Evolutionary conservation across 2,113 vertebrate genomes (phyloP).

Genomic region (Cricetomys ansorgei): DNA sequence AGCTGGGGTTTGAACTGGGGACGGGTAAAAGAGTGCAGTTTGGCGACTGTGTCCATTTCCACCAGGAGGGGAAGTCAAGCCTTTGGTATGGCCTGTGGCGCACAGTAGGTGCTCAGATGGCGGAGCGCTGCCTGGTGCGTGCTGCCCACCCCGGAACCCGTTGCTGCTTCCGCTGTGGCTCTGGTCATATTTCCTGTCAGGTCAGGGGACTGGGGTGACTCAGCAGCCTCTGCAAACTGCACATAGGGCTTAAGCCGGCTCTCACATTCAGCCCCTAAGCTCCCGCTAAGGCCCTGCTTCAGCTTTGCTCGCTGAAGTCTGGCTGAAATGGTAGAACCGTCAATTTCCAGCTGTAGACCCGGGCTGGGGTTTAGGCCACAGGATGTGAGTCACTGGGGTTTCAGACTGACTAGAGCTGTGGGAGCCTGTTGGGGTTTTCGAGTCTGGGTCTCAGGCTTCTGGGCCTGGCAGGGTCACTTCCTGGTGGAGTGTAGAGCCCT

Average conservation of each 20-base stretch:
- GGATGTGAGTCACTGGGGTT: background rate
- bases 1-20: background rate
- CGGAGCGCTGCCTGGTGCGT: background rate
- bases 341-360: slow-evolving; percentile 11
- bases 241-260: too few species aligned
- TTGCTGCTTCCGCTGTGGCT: rapidly evolving
- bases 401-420: rapidly evolving
- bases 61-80: background rate
- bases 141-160: rapidly evolving
- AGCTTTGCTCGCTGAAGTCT: background rate
- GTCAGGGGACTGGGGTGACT: too few species aligned
- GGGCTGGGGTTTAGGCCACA: slow-evolving; percentile 2
- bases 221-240: too few species aligned
- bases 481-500: rapidly evolving
- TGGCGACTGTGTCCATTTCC: rapidly evolving
- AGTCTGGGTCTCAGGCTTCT: background rate
- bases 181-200: too few species aligned
- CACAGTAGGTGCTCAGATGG: background rate
- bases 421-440: background rate
- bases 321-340: background rate
- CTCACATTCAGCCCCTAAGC: background rate
- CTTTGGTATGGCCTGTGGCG: background rate
- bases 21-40: background rate
- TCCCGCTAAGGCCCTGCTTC: background rate
- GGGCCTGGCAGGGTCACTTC: background rate